Evolutionary conservation across 2,797 vertebrate genomes (phyloP).

Genomic region (Cetoscarus ocellatus): DNA sequence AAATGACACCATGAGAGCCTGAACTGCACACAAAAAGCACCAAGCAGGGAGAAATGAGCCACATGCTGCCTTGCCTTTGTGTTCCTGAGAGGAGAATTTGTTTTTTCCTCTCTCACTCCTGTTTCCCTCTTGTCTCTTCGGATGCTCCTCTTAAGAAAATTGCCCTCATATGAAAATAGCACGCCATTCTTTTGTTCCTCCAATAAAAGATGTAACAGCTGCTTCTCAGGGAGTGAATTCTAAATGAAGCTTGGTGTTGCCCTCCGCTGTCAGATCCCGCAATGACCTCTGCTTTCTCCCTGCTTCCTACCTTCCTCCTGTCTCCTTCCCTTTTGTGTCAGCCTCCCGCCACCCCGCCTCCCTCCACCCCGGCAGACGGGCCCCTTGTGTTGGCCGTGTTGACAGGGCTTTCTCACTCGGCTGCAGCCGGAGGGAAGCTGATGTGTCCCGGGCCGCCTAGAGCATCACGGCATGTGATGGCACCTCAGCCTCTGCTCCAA

Average conservation of each 20-base stretch:
- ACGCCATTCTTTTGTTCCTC: conserved; percentile 71
- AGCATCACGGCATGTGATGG: conserved; percentile 62
- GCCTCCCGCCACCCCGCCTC: conserved; percentile 59
- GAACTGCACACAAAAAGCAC: conserved; percentile 30
- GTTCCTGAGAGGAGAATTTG: conserved; percentile 35
- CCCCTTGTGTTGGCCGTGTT: conserved; percentile 73
- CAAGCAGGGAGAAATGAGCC: conserved; percentile 58
- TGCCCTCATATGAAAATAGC: conserved; percentile 69
- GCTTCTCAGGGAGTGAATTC: conserved; percentile 81
- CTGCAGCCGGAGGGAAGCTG: conserved; percentile 68
- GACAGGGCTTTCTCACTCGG: conserved; percentile 76
- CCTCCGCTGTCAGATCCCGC: conserved; percentile 79
- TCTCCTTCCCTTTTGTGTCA: conserved; percentile 47
- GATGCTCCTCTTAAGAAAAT: conserved; percentile 69
- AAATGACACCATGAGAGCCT: conserved; percentile 61
- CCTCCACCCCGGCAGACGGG: conserved; percentile 58
- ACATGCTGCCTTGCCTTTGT: conserved; percentile 31
- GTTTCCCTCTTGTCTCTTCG: conserved; percentile 56
- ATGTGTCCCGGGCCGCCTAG: conserved; percentile 64
- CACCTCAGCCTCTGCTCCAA: conserved; percentile 66
- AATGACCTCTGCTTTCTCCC: conserved; percentile 71
- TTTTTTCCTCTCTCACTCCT: conserved; percentile 16
- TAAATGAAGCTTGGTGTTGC: conserved; percentile 79
- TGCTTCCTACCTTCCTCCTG: conserved; percentile 46
- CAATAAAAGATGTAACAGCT: conserved; percentile 84